These are phyloP conservation scores for Centropristis striata DNA, from an alignment of 2,113 vertebrate species.

Conservation along the genomic window DNA sequence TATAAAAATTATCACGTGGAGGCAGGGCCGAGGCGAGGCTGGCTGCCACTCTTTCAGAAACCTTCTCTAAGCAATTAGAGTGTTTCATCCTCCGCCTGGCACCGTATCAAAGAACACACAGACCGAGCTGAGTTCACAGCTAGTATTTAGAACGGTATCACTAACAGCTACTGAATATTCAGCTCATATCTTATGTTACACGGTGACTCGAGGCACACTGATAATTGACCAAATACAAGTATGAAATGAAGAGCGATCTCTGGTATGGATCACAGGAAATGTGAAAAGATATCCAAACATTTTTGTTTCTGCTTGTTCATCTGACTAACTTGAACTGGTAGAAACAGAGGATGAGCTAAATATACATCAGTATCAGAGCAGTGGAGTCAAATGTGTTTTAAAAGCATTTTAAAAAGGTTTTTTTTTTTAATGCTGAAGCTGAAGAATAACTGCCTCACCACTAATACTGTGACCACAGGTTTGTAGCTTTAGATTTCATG, in stretches of 20 bases:
- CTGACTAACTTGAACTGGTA: not conserved
- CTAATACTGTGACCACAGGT: not conserved
- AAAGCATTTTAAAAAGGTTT: not conserved
- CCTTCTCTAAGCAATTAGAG: constrained; percentile 34
- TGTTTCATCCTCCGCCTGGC: constrained; percentile 57
- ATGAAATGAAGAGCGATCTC: not conserved
- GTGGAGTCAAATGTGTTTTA: not conserved
- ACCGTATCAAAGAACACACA: constrained; percentile 59
- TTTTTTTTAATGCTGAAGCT: not conserved
- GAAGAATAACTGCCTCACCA: not conserved
- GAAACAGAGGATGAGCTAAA: not conserved
- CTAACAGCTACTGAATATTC: constrained; percentile 52
- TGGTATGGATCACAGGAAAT: not conserved
- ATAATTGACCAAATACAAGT: not conserved
- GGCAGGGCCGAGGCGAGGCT: constrained; percentile 29
- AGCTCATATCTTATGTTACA: constrained; percentile 11
- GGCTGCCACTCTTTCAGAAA: constrained; percentile 24
- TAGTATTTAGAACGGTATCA: constrained; percentile 26
- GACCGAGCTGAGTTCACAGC: constrained; percentile 36
- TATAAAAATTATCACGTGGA: constrained; percentile 14
- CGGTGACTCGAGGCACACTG: not conserved
- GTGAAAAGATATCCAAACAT: not conserved
- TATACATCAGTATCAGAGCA: not conserved
- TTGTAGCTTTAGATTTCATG: constrained; percentile 9
- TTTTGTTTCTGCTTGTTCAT: not conserved